Percentiles rank a stretch among this genome's conserved stretches.
Conservation (phyloP, 2,113 vertebrate genomes). For the Arenaria interpres region DNA sequence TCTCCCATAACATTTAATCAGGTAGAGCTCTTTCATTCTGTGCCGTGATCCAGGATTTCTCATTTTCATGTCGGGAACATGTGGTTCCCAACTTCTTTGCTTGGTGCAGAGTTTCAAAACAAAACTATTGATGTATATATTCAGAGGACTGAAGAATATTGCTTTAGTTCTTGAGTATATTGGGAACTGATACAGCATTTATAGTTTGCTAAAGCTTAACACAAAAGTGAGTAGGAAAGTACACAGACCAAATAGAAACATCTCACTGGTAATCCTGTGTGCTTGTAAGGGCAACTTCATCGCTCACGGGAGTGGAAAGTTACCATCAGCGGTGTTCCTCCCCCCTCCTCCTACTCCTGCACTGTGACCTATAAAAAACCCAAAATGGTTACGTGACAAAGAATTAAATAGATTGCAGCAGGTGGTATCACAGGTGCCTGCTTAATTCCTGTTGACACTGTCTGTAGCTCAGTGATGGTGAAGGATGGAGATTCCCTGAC, state of each 20-base stretch:
- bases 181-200: not conserved
- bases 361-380: slow-evolving; percentile 47
- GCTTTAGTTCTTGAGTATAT: not conserved
- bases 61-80: not conserved
- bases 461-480: not conserved
- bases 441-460: slow-evolving; percentile 51
- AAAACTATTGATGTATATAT: rapidly evolving
- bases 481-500: slow-evolving; percentile 26
- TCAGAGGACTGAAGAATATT: not conserved
- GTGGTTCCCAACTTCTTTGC: not conserved
- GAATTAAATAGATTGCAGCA: slow-evolving; percentile 51
- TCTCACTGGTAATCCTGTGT: not conserved
- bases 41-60: not conserved
- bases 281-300: not conserved
- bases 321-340: not conserved
- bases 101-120: not conserved
- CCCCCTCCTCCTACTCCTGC: not conserved
- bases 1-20: not conserved
- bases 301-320: not conserved
- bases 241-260: not conserved
- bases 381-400: slow-evolving; percentile 41
- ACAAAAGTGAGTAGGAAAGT: not conserved
- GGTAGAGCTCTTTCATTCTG: not conserved
- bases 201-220: not conserved
- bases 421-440: slow-evolving; percentile 25